Percentiles rank a stretch among this genome's conserved stretches.
Evolutionary conservation across 2,888 invertebrate species (phyloP).

Genomic region (Chrysopilus asiliformis): DNA sequence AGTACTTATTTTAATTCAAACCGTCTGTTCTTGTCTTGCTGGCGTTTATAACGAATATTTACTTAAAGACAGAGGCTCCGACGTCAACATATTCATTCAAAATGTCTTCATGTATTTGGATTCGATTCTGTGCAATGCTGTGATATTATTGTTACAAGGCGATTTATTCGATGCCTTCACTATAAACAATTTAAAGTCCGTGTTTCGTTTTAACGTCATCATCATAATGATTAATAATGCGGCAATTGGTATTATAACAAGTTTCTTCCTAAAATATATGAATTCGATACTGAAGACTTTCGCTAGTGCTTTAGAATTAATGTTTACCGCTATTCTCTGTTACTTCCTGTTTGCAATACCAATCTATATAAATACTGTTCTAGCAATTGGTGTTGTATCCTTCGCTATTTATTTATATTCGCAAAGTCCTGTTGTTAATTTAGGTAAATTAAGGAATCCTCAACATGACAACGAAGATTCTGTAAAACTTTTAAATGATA

Average conservation of each 20-base stretch:
- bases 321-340: slow-evolving; percentile 80
- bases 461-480: too few relatives aligned
- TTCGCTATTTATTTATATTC: slow-evolving; percentile 77
- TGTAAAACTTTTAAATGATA: too few relatives aligned
- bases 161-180: slow-evolving; percentile 48
- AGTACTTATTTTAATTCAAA: slow-evolving; percentile 58
- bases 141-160: slow-evolving; percentile 54
- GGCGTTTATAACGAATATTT: slow-evolving; percentile 94
- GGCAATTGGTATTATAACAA: slow-evolving; percentile 82
- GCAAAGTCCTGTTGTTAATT: slow-evolving; percentile 69
- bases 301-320: slow-evolving; percentile 82
- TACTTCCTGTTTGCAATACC: slow-evolving; percentile 75
- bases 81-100: slow-evolving; percentile 81
- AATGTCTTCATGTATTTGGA: slow-evolving; percentile 93
- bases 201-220: slow-evolving; percentile 57
- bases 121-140: slow-evolving; percentile 82
- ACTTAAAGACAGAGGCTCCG: slow-evolving; percentile 69
- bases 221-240: slow-evolving; percentile 81
- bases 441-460: slow-evolving; percentile 26
- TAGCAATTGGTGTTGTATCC: slow-evolving; percentile 71
- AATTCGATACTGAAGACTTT: slow-evolving; percentile 94
- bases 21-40: slow-evolving; percentile 83
- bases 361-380: slow-evolving; percentile 65
- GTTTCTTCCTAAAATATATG: slow-evolving; percentile 81
- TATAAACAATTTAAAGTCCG: slow-evolving; percentile 39